These are phyloP conservation scores for Saccopteryx bilineata DNA, from an alignment of 2,113 vertebrate genomes.

Conservation along the genomic window DNA sequence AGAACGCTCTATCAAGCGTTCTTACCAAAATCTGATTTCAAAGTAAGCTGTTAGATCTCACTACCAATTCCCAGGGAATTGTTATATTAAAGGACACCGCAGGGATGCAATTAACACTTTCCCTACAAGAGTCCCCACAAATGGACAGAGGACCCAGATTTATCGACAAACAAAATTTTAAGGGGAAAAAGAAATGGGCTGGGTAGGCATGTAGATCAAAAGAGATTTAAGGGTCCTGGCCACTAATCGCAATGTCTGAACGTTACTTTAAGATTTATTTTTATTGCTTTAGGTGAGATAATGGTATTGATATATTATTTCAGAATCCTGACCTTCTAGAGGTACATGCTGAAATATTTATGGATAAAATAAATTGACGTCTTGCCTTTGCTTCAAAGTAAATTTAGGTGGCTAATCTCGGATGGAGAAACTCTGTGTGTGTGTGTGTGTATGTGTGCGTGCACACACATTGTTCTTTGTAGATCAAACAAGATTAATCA, in stretches of 20 bases:
- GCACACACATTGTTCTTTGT: neutral
- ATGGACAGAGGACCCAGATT: neutral
- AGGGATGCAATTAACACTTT: neutral
- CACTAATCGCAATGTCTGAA: neutral
- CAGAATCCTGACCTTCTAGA: neutral
- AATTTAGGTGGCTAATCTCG: neutral
- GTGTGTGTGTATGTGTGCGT: neutral
- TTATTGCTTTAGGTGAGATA: neutral
- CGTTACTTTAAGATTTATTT: neutral
- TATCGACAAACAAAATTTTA: neutral
- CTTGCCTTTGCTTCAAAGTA: neutral
- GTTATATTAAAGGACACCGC: neutral
- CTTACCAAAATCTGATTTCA: neutral
- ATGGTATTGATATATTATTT: neutral
- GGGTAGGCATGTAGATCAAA: rapidly evolving
- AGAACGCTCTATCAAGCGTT: rapidly evolving
- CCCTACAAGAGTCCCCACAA: no score
- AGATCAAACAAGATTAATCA: neutral
- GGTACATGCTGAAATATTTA: neutral
- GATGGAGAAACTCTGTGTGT: neutral
- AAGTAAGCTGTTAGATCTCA: neutral
- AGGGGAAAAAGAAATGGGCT: neutral
- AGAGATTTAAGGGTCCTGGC: neutral
- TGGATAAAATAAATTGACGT: neutral
- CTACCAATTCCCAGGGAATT: neutral